A percentile compares a stretch with the other conserved stretches of the same genome.
phyloP scores from a whole-genome alignment of 1,140 invertebrate genomes.

The Drosophila repletoides region DNA sequence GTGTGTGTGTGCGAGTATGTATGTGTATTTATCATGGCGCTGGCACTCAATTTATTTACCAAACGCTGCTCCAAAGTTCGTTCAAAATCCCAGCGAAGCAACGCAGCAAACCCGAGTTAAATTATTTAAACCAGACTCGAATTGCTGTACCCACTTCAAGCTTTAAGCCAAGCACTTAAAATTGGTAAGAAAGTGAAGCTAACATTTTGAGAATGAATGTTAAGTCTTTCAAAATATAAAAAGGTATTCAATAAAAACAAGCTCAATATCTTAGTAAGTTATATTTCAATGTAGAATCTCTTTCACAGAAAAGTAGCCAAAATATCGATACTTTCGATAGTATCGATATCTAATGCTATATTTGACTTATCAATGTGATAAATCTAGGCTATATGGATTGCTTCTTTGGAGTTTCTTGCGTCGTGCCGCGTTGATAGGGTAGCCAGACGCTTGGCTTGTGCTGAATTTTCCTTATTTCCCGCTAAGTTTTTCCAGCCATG shows the following conservation, averaged over 20 bases:
- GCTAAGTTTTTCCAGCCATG: constrained; percentile 17
- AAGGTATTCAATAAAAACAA: too few relatives aligned
- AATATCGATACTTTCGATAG: too few relatives aligned
- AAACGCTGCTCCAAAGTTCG: constrained; percentile 30
- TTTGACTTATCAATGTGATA: too few relatives aligned
- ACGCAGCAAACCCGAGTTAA: not conserved
- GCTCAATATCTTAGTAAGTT: too few relatives aligned
- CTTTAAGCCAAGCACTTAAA: not conserved
- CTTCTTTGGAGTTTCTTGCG: constrained; percentile 9
- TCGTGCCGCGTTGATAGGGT: not conserved
- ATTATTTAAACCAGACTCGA: not conserved
- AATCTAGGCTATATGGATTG: too few relatives aligned
- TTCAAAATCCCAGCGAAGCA: constrained; percentile 11
- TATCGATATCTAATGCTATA: too few relatives aligned
- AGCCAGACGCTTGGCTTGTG: not conserved
- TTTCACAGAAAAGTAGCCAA: too few relatives aligned
- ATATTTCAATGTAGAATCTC: too few relatives aligned
- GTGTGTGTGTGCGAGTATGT: constrained; percentile 15
- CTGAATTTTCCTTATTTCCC: not conserved
- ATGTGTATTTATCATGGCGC: constrained; percentile 46
- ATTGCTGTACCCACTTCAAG: not conserved
- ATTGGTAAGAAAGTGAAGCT: too few relatives aligned
- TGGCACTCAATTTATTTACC: constrained; percentile 75
- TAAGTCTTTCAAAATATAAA: too few relatives aligned
- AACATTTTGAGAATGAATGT: too few relatives aligned